These are phyloP conservation scores for Portevinia maculata DNA, from an alignment of 2,888 invertebrate genomes.

Conservation along the genomic window DNA sequence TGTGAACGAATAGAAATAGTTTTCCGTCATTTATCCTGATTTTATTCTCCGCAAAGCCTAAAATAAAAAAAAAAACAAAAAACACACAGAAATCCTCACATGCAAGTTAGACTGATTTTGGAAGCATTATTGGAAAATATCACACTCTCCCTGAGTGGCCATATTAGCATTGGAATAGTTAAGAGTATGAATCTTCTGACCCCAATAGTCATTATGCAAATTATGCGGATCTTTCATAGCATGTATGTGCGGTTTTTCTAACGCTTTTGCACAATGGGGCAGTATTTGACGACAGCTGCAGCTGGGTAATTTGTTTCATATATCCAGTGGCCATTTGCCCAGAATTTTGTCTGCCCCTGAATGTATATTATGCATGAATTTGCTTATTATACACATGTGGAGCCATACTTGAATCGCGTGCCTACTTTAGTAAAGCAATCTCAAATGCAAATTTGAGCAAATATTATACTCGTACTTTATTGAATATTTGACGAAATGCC, in stretches of 20 bases:
- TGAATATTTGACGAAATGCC: conserved; percentile 68
- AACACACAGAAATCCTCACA: conserved; percentile 26
- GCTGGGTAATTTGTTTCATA: conserved; percentile 64
- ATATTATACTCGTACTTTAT: conserved; percentile 59
- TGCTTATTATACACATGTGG: conserved; percentile 41
- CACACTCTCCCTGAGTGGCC: conserved; percentile 50
- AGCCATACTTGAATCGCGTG: conserved; percentile 50
- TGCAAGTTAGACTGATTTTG: conserved; percentile 40
- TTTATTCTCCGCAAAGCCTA: conserved; percentile 36
- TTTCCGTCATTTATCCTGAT: conserved; percentile 27
- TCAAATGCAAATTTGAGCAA: conserved; percentile 66
- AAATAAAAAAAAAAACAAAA: conserved; percentile 24
- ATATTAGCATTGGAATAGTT: conserved; percentile 67
- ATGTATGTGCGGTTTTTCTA: conserved; percentile 65
- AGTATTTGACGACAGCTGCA: conserved; percentile 67
- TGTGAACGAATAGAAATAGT: neutral
- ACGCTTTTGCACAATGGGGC: conserved; percentile 59
- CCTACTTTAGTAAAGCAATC: conserved; percentile 53
- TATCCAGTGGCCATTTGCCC: conserved; percentile 57
- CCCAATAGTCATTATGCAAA: conserved; percentile 69
- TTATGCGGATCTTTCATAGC: conserved; percentile 65
- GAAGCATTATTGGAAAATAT: conserved; percentile 66
- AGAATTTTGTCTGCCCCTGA: conserved; percentile 20
- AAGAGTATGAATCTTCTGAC: conserved; percentile 67
- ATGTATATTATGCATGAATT: neutral